phyloP scores from a whole-genome alignment of 2,888 invertebrate genomes.

The Salticus scenicus region DNA sequence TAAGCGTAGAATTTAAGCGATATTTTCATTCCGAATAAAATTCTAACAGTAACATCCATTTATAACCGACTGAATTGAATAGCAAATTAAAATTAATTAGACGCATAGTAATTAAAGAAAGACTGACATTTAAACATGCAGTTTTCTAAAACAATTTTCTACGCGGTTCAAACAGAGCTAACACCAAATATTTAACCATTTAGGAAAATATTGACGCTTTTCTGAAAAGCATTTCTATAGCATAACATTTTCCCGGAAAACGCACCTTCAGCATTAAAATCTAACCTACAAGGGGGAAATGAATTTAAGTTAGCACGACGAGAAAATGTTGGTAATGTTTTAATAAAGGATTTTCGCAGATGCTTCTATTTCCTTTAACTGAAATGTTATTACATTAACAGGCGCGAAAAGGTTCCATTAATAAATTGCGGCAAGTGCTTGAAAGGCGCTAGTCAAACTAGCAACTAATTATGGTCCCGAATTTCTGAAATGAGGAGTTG shows the following conservation, averaged over 20 bases:
- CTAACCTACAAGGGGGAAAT: neutral
- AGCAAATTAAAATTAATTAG: too few relatives aligned
- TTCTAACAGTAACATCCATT: too few relatives aligned
- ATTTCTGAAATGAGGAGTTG: neutral
- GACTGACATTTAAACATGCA: too few relatives aligned
- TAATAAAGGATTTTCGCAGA: neutral
- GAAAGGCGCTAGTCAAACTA: neutral
- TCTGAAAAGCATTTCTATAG: neutral
- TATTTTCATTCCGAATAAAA: too few relatives aligned
- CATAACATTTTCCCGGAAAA: neutral
- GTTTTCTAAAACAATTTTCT: too few relatives aligned
- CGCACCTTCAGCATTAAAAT: neutral
- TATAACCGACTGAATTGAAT: too few relatives aligned
- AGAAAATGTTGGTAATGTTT: neutral
- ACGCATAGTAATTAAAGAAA: too few relatives aligned
- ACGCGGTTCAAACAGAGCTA: too few relatives aligned
- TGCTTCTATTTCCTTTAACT: neutral
- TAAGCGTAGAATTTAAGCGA: too few relatives aligned
- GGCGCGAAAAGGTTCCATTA: neutral
- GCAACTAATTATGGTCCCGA: neutral
- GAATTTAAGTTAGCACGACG: neutral
- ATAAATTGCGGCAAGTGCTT: neutral
- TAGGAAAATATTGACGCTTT: conserved; percentile 8
- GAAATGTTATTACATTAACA: conserved; percentile 3
- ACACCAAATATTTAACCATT: too few relatives aligned